phyloP scores from a whole-genome alignment of 64 coral and sea anemone species.

The Platygyra sinensis region DNA sequence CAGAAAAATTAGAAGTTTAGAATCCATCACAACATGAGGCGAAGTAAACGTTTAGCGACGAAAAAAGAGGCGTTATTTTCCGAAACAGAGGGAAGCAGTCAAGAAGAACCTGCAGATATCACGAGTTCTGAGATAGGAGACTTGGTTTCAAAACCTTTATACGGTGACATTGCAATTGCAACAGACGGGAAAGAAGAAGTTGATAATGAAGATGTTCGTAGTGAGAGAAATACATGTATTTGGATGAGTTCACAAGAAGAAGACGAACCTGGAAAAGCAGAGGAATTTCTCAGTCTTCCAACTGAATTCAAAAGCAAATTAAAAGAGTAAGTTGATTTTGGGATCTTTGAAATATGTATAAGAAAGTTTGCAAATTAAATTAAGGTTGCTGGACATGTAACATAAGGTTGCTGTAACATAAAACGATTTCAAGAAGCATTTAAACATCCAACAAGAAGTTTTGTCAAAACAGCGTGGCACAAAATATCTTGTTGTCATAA shows the following conservation, averaged over 20 bases:
- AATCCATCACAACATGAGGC: background rate
- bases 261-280: background rate
- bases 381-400: no score
- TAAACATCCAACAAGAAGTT: no score
- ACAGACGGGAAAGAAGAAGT: background rate
- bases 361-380: background rate
- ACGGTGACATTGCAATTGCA: background rate
- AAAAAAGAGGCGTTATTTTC: background rate
- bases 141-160: background rate
- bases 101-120: background rate
- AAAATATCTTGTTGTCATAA: no score
- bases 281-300: conserved; percentile 48
- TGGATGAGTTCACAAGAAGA: conserved; percentile 16
- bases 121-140: background rate
- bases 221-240: background rate
- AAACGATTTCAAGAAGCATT: no score
- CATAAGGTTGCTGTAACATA: no score
- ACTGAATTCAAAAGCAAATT: background rate
- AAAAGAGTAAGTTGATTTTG: conserved; percentile 1
- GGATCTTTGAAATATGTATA: background rate
- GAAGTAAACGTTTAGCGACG: conserved; percentile 2
- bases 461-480: no score
- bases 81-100: conserved; percentile 33
- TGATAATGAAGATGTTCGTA: background rate
- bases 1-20: background rate